Base-by-base conservation (phyloP, 2,113 vertebrate species). In the Channa maculata region DNA sequence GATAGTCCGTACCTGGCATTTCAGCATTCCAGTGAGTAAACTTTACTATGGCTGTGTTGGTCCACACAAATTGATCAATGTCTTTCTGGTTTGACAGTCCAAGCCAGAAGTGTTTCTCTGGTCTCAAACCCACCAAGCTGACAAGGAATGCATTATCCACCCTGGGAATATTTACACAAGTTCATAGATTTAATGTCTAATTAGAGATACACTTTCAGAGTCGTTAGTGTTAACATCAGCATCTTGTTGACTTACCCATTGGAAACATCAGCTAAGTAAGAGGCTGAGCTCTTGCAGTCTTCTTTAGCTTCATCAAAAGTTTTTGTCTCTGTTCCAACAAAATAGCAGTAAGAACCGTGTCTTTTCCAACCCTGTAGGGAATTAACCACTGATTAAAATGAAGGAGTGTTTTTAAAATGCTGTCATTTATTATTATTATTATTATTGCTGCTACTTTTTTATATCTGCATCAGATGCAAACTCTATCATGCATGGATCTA, bases 91-190 rank as follows among this genome's bases (percentile, higher is more conserved):
- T 96, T 4, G 97, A 96, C 74, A 99, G 94, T 3, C 98, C 98
- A 9, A 94, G 95, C 98, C 98, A 99, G 75, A 98, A 98, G 77
- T 96, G 88, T 57, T 83, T 95, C 88, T 98, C 98, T 75, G 95
- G 87, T 79, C 94, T 95, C 59, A 95, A 48, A 14, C 97, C 98
- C 84, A 97, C 85, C 63, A 98, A 75, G 85, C 97, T 99, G 78
- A 96, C 95, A 39, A 99, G 92, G 87, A 96, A 99, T 3, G 97
- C 95, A 92, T 98, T 97, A 60, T 98, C 96, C 57, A 96, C 95
- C 72, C 98, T 99, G 79, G 13, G 79, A 70, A 45, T 34, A 46
- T 6, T 50, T 1, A 65, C 15, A 68, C 1, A 83, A n/a, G 3
- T 49, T 14, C 4, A 46, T 36, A 4, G 0, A 24, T 51, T 36